Conservation (phyloP, 1,140 invertebrate species). For the Cyrtorhinus lividipennis region DNA sequence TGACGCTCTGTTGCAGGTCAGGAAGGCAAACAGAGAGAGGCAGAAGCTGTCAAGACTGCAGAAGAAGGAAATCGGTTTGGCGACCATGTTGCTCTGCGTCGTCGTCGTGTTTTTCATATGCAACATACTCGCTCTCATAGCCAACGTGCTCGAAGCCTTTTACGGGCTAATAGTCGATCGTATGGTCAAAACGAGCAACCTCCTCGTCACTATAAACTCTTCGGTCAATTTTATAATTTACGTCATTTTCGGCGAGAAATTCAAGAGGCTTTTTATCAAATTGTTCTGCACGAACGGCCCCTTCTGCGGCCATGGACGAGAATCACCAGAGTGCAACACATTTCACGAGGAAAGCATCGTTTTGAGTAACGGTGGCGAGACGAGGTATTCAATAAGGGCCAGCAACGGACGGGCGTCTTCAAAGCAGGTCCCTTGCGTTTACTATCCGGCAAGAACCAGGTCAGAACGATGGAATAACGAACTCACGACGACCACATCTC, state of each 20-base stretch:
- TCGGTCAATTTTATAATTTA: slow-evolving; percentile 96
- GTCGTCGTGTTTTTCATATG: slow-evolving; percentile 90
- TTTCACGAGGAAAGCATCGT: slow-evolving; percentile 55
- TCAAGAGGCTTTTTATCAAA: slow-evolving; percentile 74
- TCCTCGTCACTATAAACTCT: slow-evolving; percentile 91
- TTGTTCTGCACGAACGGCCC: slow-evolving; percentile 59
- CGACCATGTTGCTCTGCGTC: slow-evolving; percentile 86
- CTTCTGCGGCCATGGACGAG: slow-evolving; percentile 37
- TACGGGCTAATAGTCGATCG: slow-evolving; percentile 50
- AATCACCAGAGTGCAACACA: slow-evolving; percentile 51
- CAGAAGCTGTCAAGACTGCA: slow-evolving; percentile 64
- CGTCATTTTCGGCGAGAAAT: slow-evolving; percentile 92
- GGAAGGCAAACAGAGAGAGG: slow-evolving; percentile 66
- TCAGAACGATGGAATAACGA: slow-evolving; percentile 11
- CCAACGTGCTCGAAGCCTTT: slow-evolving; percentile 74
- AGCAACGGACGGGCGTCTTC: slow-evolving; percentile 21
- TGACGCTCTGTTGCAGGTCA: slow-evolving; percentile 49
- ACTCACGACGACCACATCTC: slow-evolving; percentile 19
- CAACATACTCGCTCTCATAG: slow-evolving; percentile 76
- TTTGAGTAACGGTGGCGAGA: slow-evolving; percentile 55
- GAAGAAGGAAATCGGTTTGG: slow-evolving; percentile 71
- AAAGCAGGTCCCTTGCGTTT: slow-evolving; percentile 41
- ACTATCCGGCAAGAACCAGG: slow-evolving; percentile 37
- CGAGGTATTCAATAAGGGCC: slow-evolving; percentile 33
- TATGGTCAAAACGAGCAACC: slow-evolving; percentile 71